Evolutionary conservation across 2,113 vertebrate species (phyloP).

Genomic region (Nesogale talazaci): DNA sequence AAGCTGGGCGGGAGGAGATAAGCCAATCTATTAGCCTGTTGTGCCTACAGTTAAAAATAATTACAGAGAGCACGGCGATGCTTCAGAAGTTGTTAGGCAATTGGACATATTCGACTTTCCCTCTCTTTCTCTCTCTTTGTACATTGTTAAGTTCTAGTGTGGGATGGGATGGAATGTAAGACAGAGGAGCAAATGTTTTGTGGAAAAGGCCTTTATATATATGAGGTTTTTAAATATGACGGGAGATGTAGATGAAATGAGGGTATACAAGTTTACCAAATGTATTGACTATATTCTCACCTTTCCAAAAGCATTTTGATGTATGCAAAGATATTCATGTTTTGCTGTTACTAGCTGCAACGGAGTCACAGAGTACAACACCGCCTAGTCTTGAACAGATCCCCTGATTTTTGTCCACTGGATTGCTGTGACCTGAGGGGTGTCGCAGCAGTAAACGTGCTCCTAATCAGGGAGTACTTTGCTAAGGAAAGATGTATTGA

Average conservation of each 20-base stretch:
- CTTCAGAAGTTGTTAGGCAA: constrained; percentile 51
- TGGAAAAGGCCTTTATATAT: not conserved
- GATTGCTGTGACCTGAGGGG: not conserved
- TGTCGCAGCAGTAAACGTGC: too few species aligned
- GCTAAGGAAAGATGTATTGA: too few species aligned
- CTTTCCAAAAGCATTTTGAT: not conserved
- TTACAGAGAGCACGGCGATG: constrained; percentile 55
- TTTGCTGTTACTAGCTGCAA: not conserved
- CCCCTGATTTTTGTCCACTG: not conserved
- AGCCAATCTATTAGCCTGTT: constrained; percentile 67
- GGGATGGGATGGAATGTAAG: not conserved
- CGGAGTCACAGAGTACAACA: not conserved
- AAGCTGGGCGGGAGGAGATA: constrained; percentile 72
- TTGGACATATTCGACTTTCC: constrained; percentile 10
- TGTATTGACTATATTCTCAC: not conserved
- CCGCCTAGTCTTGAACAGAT: not conserved
- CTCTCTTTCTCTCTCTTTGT: constrained; percentile 1
- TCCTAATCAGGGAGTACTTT: too few species aligned
- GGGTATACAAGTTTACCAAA: not conserved
- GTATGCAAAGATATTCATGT: not conserved
- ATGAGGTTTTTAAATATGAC: not conserved
- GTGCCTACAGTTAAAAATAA: constrained; percentile 76
- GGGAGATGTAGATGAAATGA: not conserved
- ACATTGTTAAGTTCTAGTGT: constrained; percentile 3
- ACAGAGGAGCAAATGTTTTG: not conserved